Base-by-base conservation (phyloP, 1,140 invertebrate species). In the Drosophila athabasca region DNA sequence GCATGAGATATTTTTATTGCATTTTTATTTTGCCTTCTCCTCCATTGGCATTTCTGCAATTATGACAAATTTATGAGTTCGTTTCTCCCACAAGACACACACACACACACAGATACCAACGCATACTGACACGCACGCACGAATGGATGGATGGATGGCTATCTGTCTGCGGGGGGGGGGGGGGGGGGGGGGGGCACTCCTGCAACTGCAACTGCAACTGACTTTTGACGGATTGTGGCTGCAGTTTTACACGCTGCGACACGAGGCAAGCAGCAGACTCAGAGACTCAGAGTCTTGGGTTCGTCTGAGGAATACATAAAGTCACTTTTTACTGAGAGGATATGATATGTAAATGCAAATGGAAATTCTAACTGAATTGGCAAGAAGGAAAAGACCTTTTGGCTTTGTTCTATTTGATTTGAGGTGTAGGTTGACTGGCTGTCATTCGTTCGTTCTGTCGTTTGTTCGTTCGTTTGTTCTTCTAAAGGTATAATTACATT, bases 61-160 rank as follows among this genome's bases (percentile, higher is more conserved):
- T 88, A 87, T 88, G 83, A 83, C 67, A 83, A 87, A 87, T 87
- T 87, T 87, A 87, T 87, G 83, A 87, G 83, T 88, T 87, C 83
- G 78, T 88, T 85, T 85, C 83, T 88, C 82, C 83, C 83, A 88
- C 74, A 65, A 31, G 48, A 57, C 35, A 49, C 24, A 41, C 45
- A 66, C 77, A 60, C 49, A 29, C 48, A 62, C 39, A 64, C 44
- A 26, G n/a, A 31, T 17, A 45, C 66, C 54, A 7, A 26, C n/a
- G 22, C 55, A 59, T 31, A 57, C 39, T 57, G 39, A 59, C 43
- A 78, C 31, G 53, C 60, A 71, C 57, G 61, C 43, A 78, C 31
- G 53, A 57, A 71, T 52, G 61, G 55, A 26, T 60, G 71, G 11
- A 19, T 19, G 67, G 11, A 7, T 58, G 59, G 31, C 31, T 44